Conservation (phyloP, 2,888 invertebrate species). For the Apomyelois bistriatella region DNA sequence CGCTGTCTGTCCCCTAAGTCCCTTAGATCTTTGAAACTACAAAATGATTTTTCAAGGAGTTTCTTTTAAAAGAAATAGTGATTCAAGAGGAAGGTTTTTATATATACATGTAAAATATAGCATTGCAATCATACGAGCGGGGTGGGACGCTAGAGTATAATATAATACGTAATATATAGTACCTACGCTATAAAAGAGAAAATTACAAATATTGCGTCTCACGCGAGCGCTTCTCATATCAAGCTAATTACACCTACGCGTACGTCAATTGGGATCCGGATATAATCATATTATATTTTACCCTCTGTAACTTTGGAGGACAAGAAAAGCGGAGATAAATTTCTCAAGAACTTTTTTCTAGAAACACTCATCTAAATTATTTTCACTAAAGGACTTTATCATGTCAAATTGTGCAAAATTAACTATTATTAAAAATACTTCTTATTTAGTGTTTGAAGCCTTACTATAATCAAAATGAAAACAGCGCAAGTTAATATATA, state of each 20-base stretch:
- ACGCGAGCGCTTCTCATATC: constrained; percentile 29
- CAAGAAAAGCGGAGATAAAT: constrained; percentile 12
- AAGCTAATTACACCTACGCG: constrained; percentile 25
- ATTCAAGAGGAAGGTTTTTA: too few relatives aligned
- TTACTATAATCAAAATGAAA: too few relatives aligned
- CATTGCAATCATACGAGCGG: too few relatives aligned
- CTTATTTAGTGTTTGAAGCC: too few relatives aligned
- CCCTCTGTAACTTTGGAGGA: constrained; percentile 19
- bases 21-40: too few relatives aligned
- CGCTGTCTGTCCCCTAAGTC: too few relatives aligned
- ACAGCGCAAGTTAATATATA: too few relatives aligned
- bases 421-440: not conserved
- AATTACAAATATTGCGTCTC: constrained; percentile 40
- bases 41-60: too few relatives aligned
- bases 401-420: not conserved
- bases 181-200: constrained; percentile 40
- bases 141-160: too few relatives aligned
- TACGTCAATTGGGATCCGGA: constrained; percentile 12
- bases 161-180: not conserved
- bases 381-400: constrained; percentile 14
- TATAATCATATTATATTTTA: constrained; percentile 14
- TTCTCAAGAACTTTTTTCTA: constrained; percentile 15
- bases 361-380: constrained; percentile 15
- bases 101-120: too few relatives aligned
- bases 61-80: too few relatives aligned